Base-by-base conservation (phyloP, 64 coral and sea anemone species). In the Montipora capricornis region DNA sequence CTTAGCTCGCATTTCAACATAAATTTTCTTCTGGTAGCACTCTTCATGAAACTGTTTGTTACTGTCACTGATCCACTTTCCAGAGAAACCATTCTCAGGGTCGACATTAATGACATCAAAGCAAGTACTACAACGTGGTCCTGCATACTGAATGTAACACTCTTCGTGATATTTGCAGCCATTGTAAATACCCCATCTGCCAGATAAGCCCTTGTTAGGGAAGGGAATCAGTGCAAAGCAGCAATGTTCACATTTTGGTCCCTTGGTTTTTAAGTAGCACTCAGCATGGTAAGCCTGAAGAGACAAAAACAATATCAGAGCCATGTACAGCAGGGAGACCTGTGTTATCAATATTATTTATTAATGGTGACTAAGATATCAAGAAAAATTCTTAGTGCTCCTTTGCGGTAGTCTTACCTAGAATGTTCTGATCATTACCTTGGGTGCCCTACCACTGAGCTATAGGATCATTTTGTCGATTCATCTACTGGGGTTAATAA, bases 211-310 rank as follows among this genome's bases (percentile, higher is more conserved):
- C 59, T 99, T 99, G 6, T 94, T 67, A 47, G 98, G 98, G 61
- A 80, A 83, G 0, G 98, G 80, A 87, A 99, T 99, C 10, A 99
- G 77, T 8, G 98, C 76, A 92, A 99, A 99, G 66, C 98, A 99
- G 61, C 98, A 99, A 16, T 99, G 98, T 80, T 95, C 94, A 94
- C 98, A 99, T 61, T 85, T 94, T 79, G 98, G 98, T 3, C 98
- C 98, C 83, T 89, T 96, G 55, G 68, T 94, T 49, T 94, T 99
- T 53, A 96, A 14, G 76, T 94, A 99, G 68, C 98, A 99, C 55
- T 99, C 98, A 14, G 89, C 94, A 92, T 99, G 98, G n/a, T 94
- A 99, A 49, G 92, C 89, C 79, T 92, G 20, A 20, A 14, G 53
- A 62, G 74, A 92, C 17, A 47, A 58, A 5, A 61, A 78, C 53